A percentile compares a stretch with the other conserved stretches of the same genome.
Evolutionary conservation across 2,888 invertebrate species (phyloP).

Genomic region (Prenolepis imparis): DNA sequence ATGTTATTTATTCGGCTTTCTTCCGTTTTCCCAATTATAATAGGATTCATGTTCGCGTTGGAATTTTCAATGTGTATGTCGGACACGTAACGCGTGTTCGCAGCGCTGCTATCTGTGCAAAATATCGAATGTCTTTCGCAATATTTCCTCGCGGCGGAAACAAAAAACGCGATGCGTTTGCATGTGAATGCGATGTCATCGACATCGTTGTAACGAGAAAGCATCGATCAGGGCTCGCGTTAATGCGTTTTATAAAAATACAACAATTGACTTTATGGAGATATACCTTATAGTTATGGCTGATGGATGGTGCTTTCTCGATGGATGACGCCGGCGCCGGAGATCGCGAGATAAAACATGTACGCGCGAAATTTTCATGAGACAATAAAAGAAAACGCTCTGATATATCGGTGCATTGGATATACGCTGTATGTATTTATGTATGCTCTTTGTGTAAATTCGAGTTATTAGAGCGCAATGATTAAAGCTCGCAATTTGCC

Average conservation of each 20-base stretch:
- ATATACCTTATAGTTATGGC: conserved; percentile 32
- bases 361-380: conserved; percentile 34
- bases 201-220: conserved; percentile 27
- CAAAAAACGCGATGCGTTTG: conserved; percentile 30
- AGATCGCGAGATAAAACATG: conserved; percentile 40
- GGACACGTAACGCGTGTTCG: conserved; percentile 40
- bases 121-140: conserved; percentile 63
- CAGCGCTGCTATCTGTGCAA: conserved; percentile 50
- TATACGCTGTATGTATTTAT: not conserved
- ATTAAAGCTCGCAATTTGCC: conserved; percentile 1
- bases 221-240: conserved; percentile 16
- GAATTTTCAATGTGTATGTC: conserved; percentile 61
- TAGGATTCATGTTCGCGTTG: conserved; percentile 62
- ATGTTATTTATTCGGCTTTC: conserved; percentile 57
- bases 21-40: conserved; percentile 59
- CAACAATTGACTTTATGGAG: conserved; percentile 44
- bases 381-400: conserved; percentile 21
- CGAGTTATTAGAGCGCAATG: conserved; percentile 5
- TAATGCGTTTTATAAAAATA: conserved; percentile 49
- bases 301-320: conserved; percentile 40
- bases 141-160: conserved; percentile 44
- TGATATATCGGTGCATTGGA: not conserved
- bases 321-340: conserved; percentile 21
- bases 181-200: conserved; percentile 44
- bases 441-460: conserved; percentile 40